Evolutionary conservation across 64 coral and sea anemone genomes (phyloP), one percentile per base, ranked within the genome.

Genomic region (Trachythela sp.): DNA sequence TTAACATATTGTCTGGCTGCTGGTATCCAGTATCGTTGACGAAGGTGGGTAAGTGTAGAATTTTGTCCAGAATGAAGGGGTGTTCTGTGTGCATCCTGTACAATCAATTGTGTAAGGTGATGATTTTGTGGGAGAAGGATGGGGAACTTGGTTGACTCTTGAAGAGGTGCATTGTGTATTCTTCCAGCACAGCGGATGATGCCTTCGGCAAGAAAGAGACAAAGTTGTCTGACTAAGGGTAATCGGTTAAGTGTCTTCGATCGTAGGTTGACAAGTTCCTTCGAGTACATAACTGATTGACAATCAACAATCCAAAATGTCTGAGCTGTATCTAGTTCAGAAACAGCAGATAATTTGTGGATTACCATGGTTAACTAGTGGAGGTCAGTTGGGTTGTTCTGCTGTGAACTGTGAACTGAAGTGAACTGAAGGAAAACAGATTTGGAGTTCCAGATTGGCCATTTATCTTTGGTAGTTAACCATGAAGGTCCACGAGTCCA

Each of bases 1-100:
- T 92, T 88, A 13, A 89, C 76, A 7, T 85, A 83, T 30, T 70
- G 70, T 22, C 88, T 17, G 18, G 84, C 92, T 32, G 88, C 35
- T 60, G 67, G 88, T 59, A 94, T 48, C 88, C 85, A 94, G 85
- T 86, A 94, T 36, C 40, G 77, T 22, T 86, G 88, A 22, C 60
- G 91, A 11, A 92, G n/a, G n/a, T 84, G 84, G 54, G 68, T 90
- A 5, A 94, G 88, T 14, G 92, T 93, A 10, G 84, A 76, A 42
- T 90, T 93, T 26, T 80, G 32, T 32, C n/a, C 92, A 71, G 87
- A 2, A 17, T 83, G 72, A 2, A 83, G 1, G 40, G 36, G 11
- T 8, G 0, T 41, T 0, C 8, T 48, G 13, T 67, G 59, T 68
- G 37, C 35, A 1, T 0, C 87, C 8, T 48, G 1, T 22, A 71